Conservation (phyloP, 2,797 vertebrate species). For the Mastacembelus armatus region DNA sequence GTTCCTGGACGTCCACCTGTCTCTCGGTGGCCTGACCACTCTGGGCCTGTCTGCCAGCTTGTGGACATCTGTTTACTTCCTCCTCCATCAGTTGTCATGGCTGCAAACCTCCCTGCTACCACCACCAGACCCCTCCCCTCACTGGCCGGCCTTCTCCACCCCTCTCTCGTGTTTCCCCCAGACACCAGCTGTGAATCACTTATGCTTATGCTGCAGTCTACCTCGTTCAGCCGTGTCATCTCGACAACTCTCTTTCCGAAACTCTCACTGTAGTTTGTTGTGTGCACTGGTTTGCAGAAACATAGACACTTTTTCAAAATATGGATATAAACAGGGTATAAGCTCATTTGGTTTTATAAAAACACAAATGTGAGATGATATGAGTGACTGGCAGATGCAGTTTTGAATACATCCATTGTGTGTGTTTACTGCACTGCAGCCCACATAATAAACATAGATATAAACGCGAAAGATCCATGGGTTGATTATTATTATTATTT, state of each 20-base stretch:
- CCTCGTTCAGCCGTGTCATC: constrained; percentile 44
- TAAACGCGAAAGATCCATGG: too few relatives aligned
- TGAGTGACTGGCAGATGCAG: neutral
- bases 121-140: constrained; percentile 40
- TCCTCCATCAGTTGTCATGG: constrained; percentile 78
- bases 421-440: neutral
- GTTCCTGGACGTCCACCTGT: constrained; percentile 75
- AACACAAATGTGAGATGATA: too few relatives aligned
- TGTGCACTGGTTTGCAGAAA: neutral
- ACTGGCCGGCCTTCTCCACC: constrained; percentile 46
- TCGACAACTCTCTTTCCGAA: neutral
- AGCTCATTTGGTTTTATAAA: neutral
- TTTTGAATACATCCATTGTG: constrained; percentile 1
- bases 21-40: constrained; percentile 63
- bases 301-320: constrained; percentile 15
- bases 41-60: constrained; percentile 76
- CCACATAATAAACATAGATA: too few relatives aligned
- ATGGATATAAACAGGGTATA: neutral
- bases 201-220: constrained; percentile 71
- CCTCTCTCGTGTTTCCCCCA: constrained; percentile 70
- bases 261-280: constrained; percentile 11
- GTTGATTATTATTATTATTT: neutral
- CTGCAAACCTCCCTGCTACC: constrained; percentile 42
- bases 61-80: constrained; percentile 85
- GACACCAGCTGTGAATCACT: constrained; percentile 81